These are phyloP conservation scores for Odobenus rosmarus DNA, from an alignment of 2,113 vertebrate species.

Conservation along the genomic window DNA sequence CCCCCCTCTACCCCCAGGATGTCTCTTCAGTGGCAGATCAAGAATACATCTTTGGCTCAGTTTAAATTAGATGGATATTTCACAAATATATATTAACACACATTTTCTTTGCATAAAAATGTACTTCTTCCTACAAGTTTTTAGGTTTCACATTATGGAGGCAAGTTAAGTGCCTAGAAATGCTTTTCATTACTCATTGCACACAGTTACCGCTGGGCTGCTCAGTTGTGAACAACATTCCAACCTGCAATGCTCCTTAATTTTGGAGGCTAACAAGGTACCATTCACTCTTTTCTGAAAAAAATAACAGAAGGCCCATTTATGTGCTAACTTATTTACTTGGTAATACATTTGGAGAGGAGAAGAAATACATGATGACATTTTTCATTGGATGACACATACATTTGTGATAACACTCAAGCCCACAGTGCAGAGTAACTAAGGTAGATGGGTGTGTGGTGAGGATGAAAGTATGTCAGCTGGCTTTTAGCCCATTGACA, in stretches of 20 bases:
- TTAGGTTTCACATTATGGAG: background rate
- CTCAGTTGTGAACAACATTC: background rate
- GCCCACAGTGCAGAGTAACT: background rate
- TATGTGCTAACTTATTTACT: constrained; percentile 28
- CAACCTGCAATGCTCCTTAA: background rate
- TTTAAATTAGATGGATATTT: background rate
- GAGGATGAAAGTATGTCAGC: constrained; percentile 10
- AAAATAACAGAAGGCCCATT: background rate
- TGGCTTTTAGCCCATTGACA: constrained; percentile 42
- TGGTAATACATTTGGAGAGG: constrained; percentile 29
- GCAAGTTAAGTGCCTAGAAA: background rate
- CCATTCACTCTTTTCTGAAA: background rate
- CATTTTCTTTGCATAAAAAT: background rate
- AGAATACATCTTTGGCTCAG: background rate
- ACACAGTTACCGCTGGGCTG: background rate
- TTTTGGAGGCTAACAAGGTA: background rate
- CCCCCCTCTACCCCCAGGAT: background rate
- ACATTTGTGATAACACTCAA: constrained; percentile 8
- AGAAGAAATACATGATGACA: constrained; percentile 27
- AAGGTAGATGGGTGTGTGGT: background rate
- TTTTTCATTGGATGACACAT: constrained; percentile 31
- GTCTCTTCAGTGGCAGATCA: background rate
- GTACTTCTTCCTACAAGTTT: background rate
- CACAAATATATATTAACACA: background rate
- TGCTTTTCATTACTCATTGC: background rate